Base-by-base conservation (phyloP, 2,797 vertebrate species). In the Telmatherina bonti region DNA sequence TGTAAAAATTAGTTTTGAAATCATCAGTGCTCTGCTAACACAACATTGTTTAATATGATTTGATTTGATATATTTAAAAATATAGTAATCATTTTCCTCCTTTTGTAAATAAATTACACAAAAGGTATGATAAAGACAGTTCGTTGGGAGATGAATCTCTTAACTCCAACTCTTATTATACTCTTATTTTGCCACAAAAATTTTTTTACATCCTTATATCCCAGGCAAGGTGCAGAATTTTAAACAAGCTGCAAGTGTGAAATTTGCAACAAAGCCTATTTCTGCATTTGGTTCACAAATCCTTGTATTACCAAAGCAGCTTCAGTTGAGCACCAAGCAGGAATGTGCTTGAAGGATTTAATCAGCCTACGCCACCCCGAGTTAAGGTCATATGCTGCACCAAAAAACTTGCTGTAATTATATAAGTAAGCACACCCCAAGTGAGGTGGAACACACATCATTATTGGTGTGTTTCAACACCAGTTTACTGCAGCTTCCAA, bases 331-430 rank as follows among this genome's bases (percentile, higher is more conserved):
- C 30, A 52, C 7, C 43, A 64, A 7, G 41, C 18, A 78, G 64
- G 78, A 86, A 82, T 88, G 85, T 81, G 74, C n/a, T 41, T 54
- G 10, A 58, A 76, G 57, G 66, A 41, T 61, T 78, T 76, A 80
- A 76, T 57, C 24, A 69, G 22, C 47, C 64, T 11, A n/a, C 55
- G 12, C 22, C 55, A 30, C 62, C 26, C 15, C 12, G n/a, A 49
- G 60, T 58, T 64, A 8, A 51, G 71, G 70, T 91, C 85, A 89
- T 78, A 77, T 66, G 83, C 77, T 83, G 74, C 83, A 87, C 85
- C 78, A 85, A 66, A 59, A 53, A 74, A 53, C 22, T 57, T 47
- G 33, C 54, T 52, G 47, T 27, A 26, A 41, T 74, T 79, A 70
- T 73, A 20, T 33, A 63, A 75, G 3, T 8, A 53, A 33, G 47